Percentiles rank a stretch among this genome's conserved stretches.
phyloP scores from a whole-genome alignment of 2,113 vertebrate species.

The Monopterus albus region DNA sequence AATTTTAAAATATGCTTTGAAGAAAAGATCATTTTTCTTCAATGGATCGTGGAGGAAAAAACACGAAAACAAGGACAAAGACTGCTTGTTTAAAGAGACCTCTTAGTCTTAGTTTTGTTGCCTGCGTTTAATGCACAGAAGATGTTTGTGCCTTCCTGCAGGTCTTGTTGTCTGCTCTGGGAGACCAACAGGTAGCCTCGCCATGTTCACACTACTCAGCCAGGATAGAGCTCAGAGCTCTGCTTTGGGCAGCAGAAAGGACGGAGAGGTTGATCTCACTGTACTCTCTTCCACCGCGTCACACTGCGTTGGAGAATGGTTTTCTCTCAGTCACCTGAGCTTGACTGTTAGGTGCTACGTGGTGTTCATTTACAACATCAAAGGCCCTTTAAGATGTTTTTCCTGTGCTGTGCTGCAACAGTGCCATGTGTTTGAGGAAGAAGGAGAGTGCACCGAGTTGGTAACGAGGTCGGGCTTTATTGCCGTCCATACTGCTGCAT shows the following conservation, averaged over 20 bases:
- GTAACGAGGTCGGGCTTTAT: conserved; percentile 64
- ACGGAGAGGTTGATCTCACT: conserved; percentile 39
- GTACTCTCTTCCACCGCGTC: conserved; percentile 42
- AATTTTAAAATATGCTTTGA: conserved; percentile 4
- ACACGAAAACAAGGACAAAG: conserved; percentile 17
- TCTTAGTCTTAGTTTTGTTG: not conserved
- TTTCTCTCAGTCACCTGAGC: too few relatives aligned
- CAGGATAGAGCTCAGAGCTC: conserved; percentile 29
- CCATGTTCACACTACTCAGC: conserved; percentile 55
- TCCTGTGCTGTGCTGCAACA: conserved; percentile 49
- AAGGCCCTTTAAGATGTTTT: conserved; percentile 46
- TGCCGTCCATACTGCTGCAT: conserved; percentile 46
- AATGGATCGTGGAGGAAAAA: not conserved
- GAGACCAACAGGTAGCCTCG: conserved; percentile 64
- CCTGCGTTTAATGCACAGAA: not conserved
- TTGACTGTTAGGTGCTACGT: too few relatives aligned
- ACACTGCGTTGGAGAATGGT: conserved; percentile 53
- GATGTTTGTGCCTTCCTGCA: not conserved
- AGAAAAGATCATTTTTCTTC: not conserved
- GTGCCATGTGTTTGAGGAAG: conserved; percentile 51
- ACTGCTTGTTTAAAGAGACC: not conserved
- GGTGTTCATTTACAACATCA: too few relatives aligned
- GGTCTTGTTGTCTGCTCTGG: conserved; percentile 29
- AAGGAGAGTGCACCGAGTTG: conserved; percentile 46
- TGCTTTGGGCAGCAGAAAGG: conserved; percentile 17